A percentile compares a stretch with the other conserved stretches of the same genome.
Evolutionary conservation across 37 sponge, comb jelly and placozoan species (phyloP).

Genomic region (Mnemiopsis leidyi): DNA sequence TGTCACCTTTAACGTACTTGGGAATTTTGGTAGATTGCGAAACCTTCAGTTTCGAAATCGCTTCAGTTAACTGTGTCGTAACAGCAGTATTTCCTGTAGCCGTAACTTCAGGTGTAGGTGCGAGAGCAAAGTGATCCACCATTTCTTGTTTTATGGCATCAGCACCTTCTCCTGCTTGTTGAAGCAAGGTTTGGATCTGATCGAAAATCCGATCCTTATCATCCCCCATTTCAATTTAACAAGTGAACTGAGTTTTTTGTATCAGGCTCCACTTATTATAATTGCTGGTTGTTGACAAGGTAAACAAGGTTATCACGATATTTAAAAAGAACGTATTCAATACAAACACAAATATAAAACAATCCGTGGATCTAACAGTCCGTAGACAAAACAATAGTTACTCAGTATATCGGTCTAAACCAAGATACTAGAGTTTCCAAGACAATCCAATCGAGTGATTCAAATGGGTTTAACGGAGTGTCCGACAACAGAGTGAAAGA

Average conservation of each 20-base stretch:
- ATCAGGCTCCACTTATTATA: not conserved
- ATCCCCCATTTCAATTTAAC: not conserved
- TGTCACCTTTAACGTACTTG: not conserved
- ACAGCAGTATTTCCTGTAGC: not conserved
- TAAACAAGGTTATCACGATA: no score
- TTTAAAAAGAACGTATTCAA: no score
- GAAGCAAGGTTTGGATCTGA: not conserved
- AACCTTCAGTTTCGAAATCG: not conserved
- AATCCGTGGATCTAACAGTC: no score
- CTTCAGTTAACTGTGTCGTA: not conserved
- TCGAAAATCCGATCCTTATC: not conserved
- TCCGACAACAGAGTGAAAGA: no score
- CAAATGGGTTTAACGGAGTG: no score
- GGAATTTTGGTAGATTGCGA: not conserved
- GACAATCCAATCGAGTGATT: no score
- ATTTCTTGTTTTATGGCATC: not conserved
- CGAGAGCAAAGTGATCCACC: not conserved
- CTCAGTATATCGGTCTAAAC: no score
- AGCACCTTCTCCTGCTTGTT: not conserved
- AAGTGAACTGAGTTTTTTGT: no score
- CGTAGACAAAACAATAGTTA: no score
- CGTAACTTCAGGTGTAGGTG: not conserved
- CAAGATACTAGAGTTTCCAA: no score
- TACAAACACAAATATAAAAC: no score
- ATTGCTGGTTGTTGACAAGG: no score